These are phyloP conservation scores for Halictus rubicundus DNA, from an alignment of 1,140 invertebrate genomes.

Conservation along the genomic window DNA sequence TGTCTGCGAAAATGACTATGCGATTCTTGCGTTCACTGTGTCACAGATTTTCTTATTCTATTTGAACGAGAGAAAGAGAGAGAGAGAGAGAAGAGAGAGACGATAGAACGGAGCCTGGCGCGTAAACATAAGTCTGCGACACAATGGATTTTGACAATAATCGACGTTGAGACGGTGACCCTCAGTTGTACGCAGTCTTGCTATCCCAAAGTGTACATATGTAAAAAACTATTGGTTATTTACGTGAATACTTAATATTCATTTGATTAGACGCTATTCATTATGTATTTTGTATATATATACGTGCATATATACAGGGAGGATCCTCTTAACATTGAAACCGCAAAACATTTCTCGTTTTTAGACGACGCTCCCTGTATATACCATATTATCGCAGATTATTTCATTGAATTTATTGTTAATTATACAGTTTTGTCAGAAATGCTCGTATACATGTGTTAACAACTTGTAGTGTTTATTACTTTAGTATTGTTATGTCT, in stretches of 20 bases:
- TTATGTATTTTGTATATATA: conserved; percentile 43
- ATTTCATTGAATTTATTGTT: conserved; percentile 34
- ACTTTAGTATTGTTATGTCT: conserved; percentile 67
- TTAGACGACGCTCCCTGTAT: not conserved
- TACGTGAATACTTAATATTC: conserved; percentile 68
- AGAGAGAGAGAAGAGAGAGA: too few species aligned
- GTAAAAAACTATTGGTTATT: conserved; percentile 54
- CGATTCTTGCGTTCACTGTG: conserved; percentile 15
- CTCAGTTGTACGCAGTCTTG: conserved; percentile 44
- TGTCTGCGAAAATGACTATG: not conserved
- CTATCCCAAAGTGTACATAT: conserved; percentile 49
- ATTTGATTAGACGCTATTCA: conserved; percentile 63
- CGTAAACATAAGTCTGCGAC: conserved; percentile 11
- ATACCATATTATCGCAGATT: conserved; percentile 25
- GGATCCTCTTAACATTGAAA: not conserved
- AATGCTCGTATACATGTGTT: conserved; percentile 70
- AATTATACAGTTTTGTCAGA: conserved; percentile 42
- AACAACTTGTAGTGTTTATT: conserved; percentile 66
- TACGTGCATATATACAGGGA: conserved; percentile 28
- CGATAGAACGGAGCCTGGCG: not conserved
- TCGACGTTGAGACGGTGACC: conserved; percentile 35
- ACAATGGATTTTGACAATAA: conserved; percentile 62
- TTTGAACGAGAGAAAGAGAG: too few species aligned
- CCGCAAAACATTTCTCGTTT: not conserved
- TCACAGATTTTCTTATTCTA: not conserved